Conservation (phyloP, 2,113 vertebrate genomes). For the Amblyornis subalaris region DNA sequence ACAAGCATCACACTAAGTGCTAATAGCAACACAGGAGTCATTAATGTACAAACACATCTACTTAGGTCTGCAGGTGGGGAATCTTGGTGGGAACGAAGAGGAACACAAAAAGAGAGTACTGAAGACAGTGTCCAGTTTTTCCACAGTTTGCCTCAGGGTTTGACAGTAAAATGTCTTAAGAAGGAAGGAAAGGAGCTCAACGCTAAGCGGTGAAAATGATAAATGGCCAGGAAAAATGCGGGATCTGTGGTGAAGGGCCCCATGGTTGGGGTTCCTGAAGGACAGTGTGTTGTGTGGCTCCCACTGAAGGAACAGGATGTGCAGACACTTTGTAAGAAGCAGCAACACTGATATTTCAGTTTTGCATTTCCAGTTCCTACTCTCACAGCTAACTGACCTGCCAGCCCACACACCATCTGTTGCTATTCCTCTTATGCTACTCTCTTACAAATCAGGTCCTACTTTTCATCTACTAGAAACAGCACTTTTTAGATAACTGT, state of each 20-base stretch:
- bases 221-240: neutral
- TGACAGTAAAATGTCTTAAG: neutral
- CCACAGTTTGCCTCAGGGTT: neutral
- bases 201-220: accelerated
- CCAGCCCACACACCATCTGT: constrained; percentile 2
- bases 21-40: neutral
- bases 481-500: neutral
- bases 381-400: constrained; percentile 3
- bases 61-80: neutral
- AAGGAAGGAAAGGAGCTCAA: neutral
- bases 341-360: neutral
- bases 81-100: neutral
- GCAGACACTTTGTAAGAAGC: neutral
- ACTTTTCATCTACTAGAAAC: neutral
- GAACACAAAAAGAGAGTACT: neutral
- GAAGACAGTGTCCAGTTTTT: neutral
- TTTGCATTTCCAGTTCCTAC: neutral
- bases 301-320: neutral
- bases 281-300: neutral
- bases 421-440: neutral
- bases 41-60: neutral
- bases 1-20: neutral
- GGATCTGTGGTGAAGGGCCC: neutral
- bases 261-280: neutral
- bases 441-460: neutral